Conservation (phyloP, 2,888 invertebrate genomes). For the Dicranocentrus wangi region DNA sequence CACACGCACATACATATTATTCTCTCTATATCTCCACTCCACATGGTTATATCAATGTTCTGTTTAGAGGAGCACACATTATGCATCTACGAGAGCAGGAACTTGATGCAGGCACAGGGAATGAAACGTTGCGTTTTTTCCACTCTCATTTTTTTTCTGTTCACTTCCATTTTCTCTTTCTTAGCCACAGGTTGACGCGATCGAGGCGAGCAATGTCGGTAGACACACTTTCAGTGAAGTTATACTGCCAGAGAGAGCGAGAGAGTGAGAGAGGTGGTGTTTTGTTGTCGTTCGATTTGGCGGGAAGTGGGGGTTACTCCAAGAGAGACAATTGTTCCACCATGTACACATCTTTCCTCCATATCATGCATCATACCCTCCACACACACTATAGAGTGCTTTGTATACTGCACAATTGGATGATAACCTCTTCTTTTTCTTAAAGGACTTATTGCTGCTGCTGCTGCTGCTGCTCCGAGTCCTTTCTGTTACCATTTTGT, state of each 20-base stretch:
- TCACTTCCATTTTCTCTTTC: conserved; percentile 41
- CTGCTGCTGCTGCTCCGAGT: neutral
- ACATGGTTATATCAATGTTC: too few relatives aligned
- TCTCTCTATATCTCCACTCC: too few relatives aligned
- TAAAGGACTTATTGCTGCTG: neutral
- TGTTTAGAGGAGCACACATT: neutral
- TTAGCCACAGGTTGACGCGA: conserved; percentile 67
- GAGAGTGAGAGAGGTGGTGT: conserved; percentile 46
- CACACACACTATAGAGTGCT: too few relatives aligned
- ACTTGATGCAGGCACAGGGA: neutral
- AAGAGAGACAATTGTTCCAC: conserved; percentile 37
- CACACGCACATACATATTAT: too few relatives aligned
- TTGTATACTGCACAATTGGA: conserved; percentile 2
- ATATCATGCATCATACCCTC: neutral
- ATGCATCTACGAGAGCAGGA: neutral
- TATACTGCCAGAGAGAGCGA: too few relatives aligned
- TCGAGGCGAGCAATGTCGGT: conserved; percentile 70
- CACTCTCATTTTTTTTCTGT: conserved; percentile 6
- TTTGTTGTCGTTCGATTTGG: conserved; percentile 70
- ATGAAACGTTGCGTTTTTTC: conserved; percentile 18
- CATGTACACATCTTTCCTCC: conserved; percentile 9
- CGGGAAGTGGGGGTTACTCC: conserved; percentile 68
- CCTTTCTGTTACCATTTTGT: conserved; percentile 4
- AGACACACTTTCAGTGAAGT: conserved; percentile 60
- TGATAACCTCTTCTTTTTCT: neutral